Evolutionary conservation across 2,888 invertebrate genomes (phyloP), one percentile per base, ranked within the genome.

Genomic region (Agrotis clavis): DNA sequence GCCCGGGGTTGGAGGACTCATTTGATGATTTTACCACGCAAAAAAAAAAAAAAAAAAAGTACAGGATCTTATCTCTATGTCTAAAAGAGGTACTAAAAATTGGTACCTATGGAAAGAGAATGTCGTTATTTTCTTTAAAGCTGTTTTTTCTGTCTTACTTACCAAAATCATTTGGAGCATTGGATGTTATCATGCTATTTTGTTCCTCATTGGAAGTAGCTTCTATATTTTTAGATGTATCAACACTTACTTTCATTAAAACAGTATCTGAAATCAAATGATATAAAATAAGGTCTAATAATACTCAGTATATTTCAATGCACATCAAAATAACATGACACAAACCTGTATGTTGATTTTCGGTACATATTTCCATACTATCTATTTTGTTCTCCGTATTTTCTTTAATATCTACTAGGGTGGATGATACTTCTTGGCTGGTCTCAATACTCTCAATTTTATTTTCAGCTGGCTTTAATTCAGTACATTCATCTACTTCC

Each of bases 321-420:
- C 35, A 48, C 51, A 48, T n/a, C 7, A 25, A 9, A 21, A 16
- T n/a, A 48, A 48, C 3, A 53, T 41, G n/a, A 18, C 18, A 48
- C 54, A 18, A 70, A 80, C 72, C 77, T 30, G 51, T 13, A 47
- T 74, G 57, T 54, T 41, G 53, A 59, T 48, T 62, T 50, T 51
- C 21, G 4, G 57, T 11, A 59, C 50, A 45, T 21, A 82, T 64
- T 7, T 70, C 82, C 74, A 74, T 74, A 64, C 13, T 74, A n/a
- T 47, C 18, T 35, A 19, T 13, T 41, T 41, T 25, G 21, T 35
- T 45, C 35, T 62, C 61, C 48, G 13, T 0, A 13, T 51, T 48
- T 53, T 63, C 47, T 9, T 50, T 41, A 47, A 25, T 64, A 56
- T 72, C 77, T 30, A 16, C 21, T 1, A 62, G 11, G 19, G 25